phyloP scores from a whole-genome alignment of 2,888 invertebrate species.

The Bombyx huttoni region DNA sequence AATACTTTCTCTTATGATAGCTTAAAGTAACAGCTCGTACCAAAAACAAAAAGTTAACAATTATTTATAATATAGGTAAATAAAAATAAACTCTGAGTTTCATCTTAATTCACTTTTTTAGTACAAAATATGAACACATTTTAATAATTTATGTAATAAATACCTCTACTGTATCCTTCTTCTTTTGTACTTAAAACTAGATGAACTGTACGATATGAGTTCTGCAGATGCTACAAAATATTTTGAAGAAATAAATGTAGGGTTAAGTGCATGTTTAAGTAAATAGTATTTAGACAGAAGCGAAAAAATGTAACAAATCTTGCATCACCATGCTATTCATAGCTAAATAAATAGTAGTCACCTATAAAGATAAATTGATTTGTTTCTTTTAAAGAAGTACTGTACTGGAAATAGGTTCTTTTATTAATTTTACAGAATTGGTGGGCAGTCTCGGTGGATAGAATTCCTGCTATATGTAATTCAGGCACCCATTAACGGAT shows the following conservation, averaged over 20 bases:
- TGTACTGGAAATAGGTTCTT: not conserved
- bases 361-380: not conserved
- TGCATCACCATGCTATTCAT: too few species aligned
- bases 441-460: not conserved
- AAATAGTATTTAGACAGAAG: not conserved
- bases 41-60: constrained; percentile 1
- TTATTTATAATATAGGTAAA: not conserved
- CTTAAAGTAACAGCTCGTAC: not conserved
- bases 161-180: not conserved
- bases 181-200: not conserved
- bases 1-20: not conserved
- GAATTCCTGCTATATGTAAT: not conserved
- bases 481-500: not conserved
- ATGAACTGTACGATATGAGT: not conserved
- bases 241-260: not conserved
- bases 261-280: not conserved
- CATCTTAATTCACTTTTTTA: not conserved
- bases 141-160: not conserved
- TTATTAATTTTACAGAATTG: not conserved
- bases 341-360: too few species aligned
- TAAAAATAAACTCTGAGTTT: not conserved
- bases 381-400: not conserved
- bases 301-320: too few species aligned
- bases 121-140: not conserved
- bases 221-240: not conserved